phyloP scores from a whole-genome alignment of 2,888 invertebrate genomes.

The Mermis nigrescens region DNA sequence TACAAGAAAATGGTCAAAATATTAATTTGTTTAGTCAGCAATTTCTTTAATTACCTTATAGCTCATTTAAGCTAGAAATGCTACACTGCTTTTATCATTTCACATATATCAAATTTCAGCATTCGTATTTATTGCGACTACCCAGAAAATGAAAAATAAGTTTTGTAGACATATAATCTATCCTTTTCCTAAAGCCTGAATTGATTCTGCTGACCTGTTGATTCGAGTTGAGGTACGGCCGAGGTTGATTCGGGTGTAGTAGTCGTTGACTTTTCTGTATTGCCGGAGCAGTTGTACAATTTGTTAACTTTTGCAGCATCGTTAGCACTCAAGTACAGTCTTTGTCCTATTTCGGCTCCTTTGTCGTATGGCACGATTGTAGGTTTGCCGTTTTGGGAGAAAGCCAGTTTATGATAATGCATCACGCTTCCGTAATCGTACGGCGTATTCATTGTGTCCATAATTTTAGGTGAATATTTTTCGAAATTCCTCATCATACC shows the following conservation, averaged over 20 bases:
- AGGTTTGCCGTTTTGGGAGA: constrained; percentile 37
- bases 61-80: too few relatives aligned
- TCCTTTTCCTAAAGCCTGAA: neutral
- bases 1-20: too few relatives aligned
- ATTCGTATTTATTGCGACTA: too few relatives aligned
- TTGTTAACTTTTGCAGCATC: constrained; percentile 31
- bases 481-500: constrained; percentile 39
- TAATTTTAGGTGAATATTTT: constrained; percentile 34
- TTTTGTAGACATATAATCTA: too few relatives aligned
- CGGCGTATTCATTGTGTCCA: constrained; percentile 41
- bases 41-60: too few relatives aligned
- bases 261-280: constrained; percentile 11
- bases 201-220: constrained; percentile 8
- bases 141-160: too few relatives aligned
- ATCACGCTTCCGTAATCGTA: constrained; percentile 60
- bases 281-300: constrained; percentile 31
- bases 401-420: constrained; percentile 47
- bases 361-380: constrained; percentile 37
- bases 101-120: too few relatives aligned
- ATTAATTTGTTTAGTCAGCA: too few relatives aligned
- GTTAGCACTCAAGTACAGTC: constrained; percentile 22
- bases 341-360: constrained; percentile 42
- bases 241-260: constrained; percentile 16
- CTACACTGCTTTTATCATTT: too few relatives aligned
- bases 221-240: constrained; percentile 2